Base-by-base conservation (phyloP, 1,140 invertebrate genomes). In the Procambarus virginalis region DNA sequence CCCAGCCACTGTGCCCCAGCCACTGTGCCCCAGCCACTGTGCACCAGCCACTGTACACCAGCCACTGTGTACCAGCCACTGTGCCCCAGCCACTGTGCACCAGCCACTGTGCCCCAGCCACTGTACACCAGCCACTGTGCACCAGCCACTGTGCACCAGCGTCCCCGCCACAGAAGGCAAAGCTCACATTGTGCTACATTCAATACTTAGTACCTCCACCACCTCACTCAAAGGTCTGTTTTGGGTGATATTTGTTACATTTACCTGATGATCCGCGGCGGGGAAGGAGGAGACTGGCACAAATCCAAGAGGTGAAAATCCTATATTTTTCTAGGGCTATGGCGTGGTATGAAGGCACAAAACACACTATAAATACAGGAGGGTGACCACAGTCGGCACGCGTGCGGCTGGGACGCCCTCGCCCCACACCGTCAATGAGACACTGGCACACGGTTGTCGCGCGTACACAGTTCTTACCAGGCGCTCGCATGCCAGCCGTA, bases 351-450 rank as follows among this genome's bases (percentile, higher is more conserved):
- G 78, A 80, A 80, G 78, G 78, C 78, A 80, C 78, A 80, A 45
- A 55, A 58, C n/a, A 55, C 78, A 80, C 49, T 55, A 80, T 49
- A 51, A 80, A 49, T 46, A 80, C n/a, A 80, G 58, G 20, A 34
- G 78, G 22, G 46, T 80, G 22, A 49, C 78, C 78, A 80, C 78
- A 80, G 78, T 55, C 22, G 48, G 34, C 49, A 22, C 6, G 22
- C 78, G 58, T 80, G 46, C 58, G 78, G 78, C 78, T 58, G 12
- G 34, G 6, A 80, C 14, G 58, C n/a, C 22, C 78, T 49, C 58
- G 49, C 78, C 78, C 78, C 4, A 46, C 78, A 80, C 78, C 78
- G 78, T 80, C 78, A 80, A 80, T 80, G 78, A 55, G 45, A 80
- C 78, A 80, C 78, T 80, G 55, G 20, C 14, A 17, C 60, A 17